These are phyloP conservation scores for Zelostemma sp. DNA, from an alignment of 1,140 invertebrate species.

Conservation along the genomic window DNA sequence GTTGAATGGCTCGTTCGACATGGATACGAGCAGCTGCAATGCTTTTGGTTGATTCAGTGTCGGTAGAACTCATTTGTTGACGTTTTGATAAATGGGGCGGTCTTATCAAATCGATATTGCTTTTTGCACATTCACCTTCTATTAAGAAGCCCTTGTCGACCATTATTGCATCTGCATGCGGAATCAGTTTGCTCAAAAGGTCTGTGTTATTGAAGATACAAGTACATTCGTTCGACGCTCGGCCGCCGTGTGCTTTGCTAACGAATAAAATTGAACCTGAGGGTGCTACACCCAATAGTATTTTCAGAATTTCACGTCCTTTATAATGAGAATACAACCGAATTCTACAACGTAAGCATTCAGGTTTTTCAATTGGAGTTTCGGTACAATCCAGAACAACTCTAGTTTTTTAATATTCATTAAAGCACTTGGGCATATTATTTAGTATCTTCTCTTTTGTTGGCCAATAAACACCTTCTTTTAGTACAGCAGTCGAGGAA, in stretches of 20 bases:
- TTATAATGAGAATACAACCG: constrained; percentile 49
- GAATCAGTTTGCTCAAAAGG: not conserved
- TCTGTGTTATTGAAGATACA: constrained; percentile 19
- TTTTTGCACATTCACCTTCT: not conserved
- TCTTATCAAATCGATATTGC: no score
- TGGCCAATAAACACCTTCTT: not conserved
- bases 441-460: not conserved
- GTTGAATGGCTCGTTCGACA: no score
- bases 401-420: not conserved
- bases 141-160: no score
- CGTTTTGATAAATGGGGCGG: no score
- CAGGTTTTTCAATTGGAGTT: constrained; percentile 22
- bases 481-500: not conserved
- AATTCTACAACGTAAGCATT: constrained; percentile 22
- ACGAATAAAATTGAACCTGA: constrained; percentile 47
- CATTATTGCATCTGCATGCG: not conserved
- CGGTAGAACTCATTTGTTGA: no score
- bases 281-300: constrained; percentile 43
- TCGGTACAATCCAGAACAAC: constrained; percentile 26
- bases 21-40: no score
- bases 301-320: constrained; percentile 46
- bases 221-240: constrained; percentile 43
- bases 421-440: no score
- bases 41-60: no score
- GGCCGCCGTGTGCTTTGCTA: constrained; percentile 45